Evolutionary conservation across 2,113 vertebrate genomes (phyloP).

Genomic region (Gadus chalcogrammus): DNA sequence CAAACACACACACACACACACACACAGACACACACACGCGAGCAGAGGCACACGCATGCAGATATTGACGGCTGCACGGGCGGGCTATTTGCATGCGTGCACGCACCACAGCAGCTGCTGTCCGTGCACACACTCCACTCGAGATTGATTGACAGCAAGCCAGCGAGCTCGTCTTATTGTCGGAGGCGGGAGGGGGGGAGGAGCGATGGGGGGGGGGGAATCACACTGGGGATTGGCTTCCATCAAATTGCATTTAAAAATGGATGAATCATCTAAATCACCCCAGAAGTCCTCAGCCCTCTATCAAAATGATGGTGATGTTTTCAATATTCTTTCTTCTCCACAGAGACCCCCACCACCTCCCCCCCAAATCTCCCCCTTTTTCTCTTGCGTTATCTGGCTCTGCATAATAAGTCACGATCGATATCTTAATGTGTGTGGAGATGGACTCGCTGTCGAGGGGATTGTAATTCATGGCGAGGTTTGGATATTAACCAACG

Average conservation of each 20-base stretch:
- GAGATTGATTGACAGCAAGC: slow-evolving; percentile 44
- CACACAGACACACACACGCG: not conserved
- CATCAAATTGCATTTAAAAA: slow-evolving; percentile 64
- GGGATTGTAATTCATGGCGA: slow-evolving; percentile 40
- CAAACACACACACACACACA: too few species aligned
- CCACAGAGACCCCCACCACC: not conserved
- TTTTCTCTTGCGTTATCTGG: slow-evolving; percentile 56
- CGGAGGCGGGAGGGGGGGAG: slow-evolving; percentile 22
- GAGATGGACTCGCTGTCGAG: slow-evolving; percentile 19
- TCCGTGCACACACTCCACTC: not conserved
- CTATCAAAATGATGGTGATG: slow-evolving; percentile 59
- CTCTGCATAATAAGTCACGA: slow-evolving; percentile 57
- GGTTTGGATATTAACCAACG: slow-evolving; percentile 40
- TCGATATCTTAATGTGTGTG: slow-evolving; percentile 37
- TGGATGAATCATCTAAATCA: slow-evolving; percentile 62
- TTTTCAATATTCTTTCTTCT: slow-evolving; percentile 51
- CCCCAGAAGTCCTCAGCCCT: slow-evolving; percentile 37
- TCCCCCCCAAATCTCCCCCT: not conserved
- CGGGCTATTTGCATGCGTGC: not conserved
- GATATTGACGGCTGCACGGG: not conserved
- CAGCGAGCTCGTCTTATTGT: slow-evolving; percentile 19
- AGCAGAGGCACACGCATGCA: not conserved
- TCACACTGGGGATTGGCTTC: slow-evolving; percentile 45
- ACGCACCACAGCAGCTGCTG: slow-evolving; percentile 11
- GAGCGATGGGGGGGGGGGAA: slow-evolving; percentile 21